A percentile compares a stretch with the other conserved stretches of the same genome.
Conservation (phyloP, 2,797 vertebrate genomes). For the Babyrousa celebensis region DNA sequence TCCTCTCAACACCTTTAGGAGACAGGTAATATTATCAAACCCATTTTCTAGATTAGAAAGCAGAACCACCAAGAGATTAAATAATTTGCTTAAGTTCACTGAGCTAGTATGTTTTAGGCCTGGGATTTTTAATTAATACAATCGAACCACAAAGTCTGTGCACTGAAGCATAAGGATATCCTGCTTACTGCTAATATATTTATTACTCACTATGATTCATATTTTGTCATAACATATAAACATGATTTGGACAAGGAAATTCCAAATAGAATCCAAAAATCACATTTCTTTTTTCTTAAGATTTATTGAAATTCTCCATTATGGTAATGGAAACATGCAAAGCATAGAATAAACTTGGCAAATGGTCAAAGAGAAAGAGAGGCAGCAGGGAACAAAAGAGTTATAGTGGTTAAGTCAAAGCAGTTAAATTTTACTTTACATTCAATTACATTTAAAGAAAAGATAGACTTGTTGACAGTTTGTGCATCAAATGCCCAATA, state of each 20-base stretch:
- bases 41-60: neutral
- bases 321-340: neutral
- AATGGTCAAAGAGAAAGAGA: neutral
- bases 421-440: neutral
- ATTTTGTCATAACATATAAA: neutral
- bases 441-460: conserved; percentile 36
- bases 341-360: neutral
- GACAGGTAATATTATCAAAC: neutral
- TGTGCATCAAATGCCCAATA: neutral
- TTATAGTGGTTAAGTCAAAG: neutral
- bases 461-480: neutral
- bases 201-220: neutral
- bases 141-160: neutral
- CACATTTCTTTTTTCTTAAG: too few species aligned
- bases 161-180: neutral
- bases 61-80: neutral
- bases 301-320: neutral
- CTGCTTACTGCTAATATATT: neutral
- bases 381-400: neutral
- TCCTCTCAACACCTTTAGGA: neutral
- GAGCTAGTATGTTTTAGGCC: neutral
- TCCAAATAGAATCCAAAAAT: neutral
- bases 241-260: neutral
- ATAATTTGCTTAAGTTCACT: neutral
- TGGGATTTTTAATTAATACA: neutral